phyloP scores from a whole-genome alignment of 2,113 vertebrate genomes.

The Pteropus alecto region DNA sequence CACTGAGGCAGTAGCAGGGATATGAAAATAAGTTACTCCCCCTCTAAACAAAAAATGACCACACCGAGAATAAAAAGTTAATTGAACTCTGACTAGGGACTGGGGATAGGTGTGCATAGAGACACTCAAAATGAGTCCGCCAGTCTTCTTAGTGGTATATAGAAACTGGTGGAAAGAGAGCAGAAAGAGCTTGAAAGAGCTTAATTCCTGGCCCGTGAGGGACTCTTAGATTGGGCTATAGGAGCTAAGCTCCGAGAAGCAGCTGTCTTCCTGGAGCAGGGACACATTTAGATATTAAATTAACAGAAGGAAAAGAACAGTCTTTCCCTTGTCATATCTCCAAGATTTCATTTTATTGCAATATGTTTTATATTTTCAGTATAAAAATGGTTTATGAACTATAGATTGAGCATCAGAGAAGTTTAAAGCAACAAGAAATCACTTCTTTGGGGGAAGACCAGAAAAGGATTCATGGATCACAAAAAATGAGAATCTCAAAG shows the following conservation, averaged over 20 bases:
- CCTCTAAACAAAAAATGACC: too few species aligned
- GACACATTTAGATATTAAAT: neutral
- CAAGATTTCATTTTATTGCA: constrained; percentile 13
- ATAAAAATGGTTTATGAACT: neutral
- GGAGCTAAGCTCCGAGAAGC: neutral
- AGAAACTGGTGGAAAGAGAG: neutral
- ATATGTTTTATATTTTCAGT: neutral
- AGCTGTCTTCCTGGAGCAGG: neutral
- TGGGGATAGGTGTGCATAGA: neutral
- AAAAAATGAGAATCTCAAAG: neutral
- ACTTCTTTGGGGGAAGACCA: neutral
- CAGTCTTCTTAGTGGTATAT: neutral
- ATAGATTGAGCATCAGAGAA: neutral
- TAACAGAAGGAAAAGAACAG: neutral
- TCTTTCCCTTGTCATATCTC: neutral
- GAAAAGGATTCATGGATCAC: neutral
- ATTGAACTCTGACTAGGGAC: neutral
- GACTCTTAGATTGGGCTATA: neutral
- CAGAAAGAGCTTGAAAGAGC: neutral
- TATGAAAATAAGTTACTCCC: neutral
- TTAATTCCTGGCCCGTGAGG: neutral
- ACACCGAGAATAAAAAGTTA: neutral
- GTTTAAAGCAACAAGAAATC: neutral
- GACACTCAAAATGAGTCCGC: neutral
- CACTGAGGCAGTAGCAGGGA: neutral